A percentile compares a stretch with the other conserved stretches of the same genome.
These are phyloP conservation scores for Melikaiella ostensackeni DNA, from an alignment of 2,888 invertebrate species.

Conservation along the genomic window DNA sequence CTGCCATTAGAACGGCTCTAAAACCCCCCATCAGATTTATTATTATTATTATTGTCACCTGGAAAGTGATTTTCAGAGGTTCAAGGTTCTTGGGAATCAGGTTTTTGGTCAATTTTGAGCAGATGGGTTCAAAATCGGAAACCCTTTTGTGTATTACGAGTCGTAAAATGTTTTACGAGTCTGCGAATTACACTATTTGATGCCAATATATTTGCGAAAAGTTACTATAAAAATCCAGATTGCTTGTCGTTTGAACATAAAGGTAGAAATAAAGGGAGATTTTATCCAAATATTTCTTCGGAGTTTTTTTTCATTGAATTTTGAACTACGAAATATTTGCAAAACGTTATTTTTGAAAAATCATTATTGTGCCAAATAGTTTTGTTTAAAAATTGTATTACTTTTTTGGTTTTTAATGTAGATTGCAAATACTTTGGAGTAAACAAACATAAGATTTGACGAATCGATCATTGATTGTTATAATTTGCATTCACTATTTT, in stretches of 20 bases:
- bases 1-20: conserved; percentile 66
- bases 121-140: background rate
- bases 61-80: background rate
- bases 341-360: background rate
- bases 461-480: background rate
- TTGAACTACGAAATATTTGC: background rate
- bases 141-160: background rate
- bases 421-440: background rate
- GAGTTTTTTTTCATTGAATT: background rate
- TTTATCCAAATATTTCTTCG: background rate
- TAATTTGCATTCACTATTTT: background rate
- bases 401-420: background rate
- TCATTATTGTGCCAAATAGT: background rate
- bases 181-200: conserved; percentile 19
- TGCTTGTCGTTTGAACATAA: background rate
- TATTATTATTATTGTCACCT: conserved; percentile 7
- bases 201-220: conserved; percentile 37
- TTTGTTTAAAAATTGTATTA: background rate
- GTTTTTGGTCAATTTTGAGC: background rate
- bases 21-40: conserved; percentile 51
- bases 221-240: conserved; percentile 38
- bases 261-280: conserved; percentile 3
- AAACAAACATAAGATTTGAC: background rate
- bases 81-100: background rate
- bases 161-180: conserved; percentile 16